Conservation (phyloP, 2,888 invertebrate genomes). For the Mimachlamys varia region DNA sequence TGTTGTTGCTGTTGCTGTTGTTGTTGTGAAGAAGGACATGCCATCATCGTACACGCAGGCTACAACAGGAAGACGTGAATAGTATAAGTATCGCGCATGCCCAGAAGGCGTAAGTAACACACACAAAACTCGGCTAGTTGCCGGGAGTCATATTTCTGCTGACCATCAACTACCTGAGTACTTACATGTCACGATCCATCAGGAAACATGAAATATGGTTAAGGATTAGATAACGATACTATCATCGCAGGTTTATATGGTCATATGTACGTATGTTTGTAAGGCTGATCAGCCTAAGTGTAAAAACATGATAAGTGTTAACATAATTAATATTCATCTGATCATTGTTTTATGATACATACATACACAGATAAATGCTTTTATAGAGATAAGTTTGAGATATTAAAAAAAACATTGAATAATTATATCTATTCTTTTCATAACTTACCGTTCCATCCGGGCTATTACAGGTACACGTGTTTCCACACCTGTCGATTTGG, state of each 20-base stretch:
- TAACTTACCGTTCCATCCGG: conserved; percentile 29
- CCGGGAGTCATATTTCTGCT: background rate
- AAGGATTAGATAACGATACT: background rate
- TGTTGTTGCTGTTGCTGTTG: background rate
- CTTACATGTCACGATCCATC: background rate
- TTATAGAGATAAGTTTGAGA: no score
- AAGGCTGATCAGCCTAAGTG: background rate
- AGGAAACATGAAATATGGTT: conserved; percentile 27
- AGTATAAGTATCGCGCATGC: background rate
- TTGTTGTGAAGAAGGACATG: background rate
- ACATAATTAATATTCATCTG: no score
- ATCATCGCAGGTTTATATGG: background rate
- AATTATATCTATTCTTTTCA: background rate
- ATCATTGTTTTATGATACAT: no score
- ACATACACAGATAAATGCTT: background rate
- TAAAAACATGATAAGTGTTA: background rate
- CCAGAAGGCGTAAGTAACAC: background rate
- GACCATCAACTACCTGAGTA: background rate
- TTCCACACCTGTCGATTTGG: conserved; percentile 27
- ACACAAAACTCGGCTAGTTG: background rate
- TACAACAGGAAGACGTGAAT: background rate
- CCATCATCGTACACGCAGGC: conserved; percentile 14
- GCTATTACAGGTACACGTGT: conserved; percentile 28
- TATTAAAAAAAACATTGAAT: no score
- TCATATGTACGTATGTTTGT: background rate